phyloP scores from a whole-genome alignment of 2,113 vertebrate species.

The Eupsittula cactorum region DNA sequence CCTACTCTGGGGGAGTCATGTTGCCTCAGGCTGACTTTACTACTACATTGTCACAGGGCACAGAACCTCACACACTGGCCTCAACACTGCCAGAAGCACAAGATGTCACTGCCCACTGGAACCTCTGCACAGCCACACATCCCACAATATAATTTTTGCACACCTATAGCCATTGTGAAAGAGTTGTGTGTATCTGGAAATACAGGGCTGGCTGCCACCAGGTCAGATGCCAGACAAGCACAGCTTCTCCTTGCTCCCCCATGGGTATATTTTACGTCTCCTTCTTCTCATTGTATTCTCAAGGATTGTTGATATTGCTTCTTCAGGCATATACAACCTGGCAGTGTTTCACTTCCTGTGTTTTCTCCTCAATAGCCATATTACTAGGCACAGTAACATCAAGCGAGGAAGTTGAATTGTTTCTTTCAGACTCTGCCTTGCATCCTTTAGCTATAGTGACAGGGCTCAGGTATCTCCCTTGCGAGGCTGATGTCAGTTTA shows the following conservation, averaged over 20 bases:
- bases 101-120: fast-evolving
- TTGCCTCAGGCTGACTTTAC: background rate
- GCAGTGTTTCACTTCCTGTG: background rate
- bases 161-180: fast-evolving
- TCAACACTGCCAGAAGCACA: background rate
- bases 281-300: background rate
- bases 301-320: background rate
- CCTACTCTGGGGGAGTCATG: fast-evolving
- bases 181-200: background rate
- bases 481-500: background rate
- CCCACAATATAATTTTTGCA: fast-evolving
- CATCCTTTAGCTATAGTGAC: background rate
- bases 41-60: background rate
- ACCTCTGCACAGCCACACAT: fast-evolving
- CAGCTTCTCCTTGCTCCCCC: background rate
- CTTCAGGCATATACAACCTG: background rate
- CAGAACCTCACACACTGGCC: fast-evolving
- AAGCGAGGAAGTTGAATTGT: background rate
- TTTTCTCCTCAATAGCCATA: background rate
- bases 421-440: background rate
- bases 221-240: fast-evolving
- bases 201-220: background rate
- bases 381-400: background rate
- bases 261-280: background rate
- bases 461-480: background rate